Evolutionary conservation across 2,888 invertebrate species (phyloP), one percentile per base, ranked within the genome.

Genomic region (Drosophila kanekoi): DNA sequence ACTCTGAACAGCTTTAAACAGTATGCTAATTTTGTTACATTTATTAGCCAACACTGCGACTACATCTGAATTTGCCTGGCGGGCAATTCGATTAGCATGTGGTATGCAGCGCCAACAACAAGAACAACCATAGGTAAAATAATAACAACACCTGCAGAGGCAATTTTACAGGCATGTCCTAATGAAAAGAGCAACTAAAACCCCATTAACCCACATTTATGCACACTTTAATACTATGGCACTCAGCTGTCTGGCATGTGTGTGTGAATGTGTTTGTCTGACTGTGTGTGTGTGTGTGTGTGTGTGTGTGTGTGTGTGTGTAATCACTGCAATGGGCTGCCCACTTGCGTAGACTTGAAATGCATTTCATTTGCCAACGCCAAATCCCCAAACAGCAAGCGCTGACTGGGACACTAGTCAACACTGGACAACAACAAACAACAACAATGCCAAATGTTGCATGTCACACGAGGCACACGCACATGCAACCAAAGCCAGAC

Each of bases 151-250:
- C 53, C 41, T 65, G 47, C 41, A 40, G 37, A 35, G 83, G 54
- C 69, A 66, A 68, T 64, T 82, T 49, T 67, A 70, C 60, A 72
- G 61, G 38, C 63, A 57, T 52, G 52, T 61, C 45, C 63, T 61
- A 74, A 81, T 79, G 73, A 81, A 87, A 84, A 76, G 75, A 64
- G 70, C 82, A 87, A 89, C 87, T 81, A 84, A 81, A 87, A 89
- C 85, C 77, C 81, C 87, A 90, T 90, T 89, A 89, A 87, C 87
- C 90, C 89, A 89, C 72, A 83, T 90, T 81, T 75, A 73, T 79
- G 67, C 66, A 58, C 74, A 71, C 72, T 74, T 84, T 83, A 87
- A 85, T 81, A 79, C 72, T 62, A 58, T 54, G 41, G 28, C 67
- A 65, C 67, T 71, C 65, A 72, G 54, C 66, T 64, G 67, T 67